phyloP scores from a whole-genome alignment of 2,888 invertebrate genomes.

The Cheilosia soror region DNA sequence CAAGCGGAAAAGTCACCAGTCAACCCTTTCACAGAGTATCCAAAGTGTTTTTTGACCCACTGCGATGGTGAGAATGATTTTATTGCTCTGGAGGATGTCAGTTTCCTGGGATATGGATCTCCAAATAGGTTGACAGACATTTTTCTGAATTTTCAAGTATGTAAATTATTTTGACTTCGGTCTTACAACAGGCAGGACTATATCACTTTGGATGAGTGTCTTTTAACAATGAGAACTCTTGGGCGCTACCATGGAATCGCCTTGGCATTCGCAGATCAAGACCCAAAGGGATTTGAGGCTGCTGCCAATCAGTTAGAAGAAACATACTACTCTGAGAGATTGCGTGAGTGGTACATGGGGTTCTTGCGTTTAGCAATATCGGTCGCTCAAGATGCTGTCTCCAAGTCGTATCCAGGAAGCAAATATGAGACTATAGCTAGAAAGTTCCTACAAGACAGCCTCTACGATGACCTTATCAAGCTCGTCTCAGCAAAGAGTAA shows the following conservation, averaged over 20 bases:
- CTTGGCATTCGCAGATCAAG: conserved; percentile 86
- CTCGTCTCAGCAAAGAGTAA: conserved; percentile 79
- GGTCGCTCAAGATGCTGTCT: conserved; percentile 87
- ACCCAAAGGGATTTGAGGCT: conserved; percentile 84
- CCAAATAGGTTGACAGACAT: conserved; percentile 80
- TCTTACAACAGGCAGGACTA: conserved; percentile 83
- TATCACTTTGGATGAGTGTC: conserved; percentile 85
- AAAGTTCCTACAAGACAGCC: conserved; percentile 85
- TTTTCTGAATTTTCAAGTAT: too few relatives aligned
- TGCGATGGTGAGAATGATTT: conserved; percentile 86
- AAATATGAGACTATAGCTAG: conserved; percentile 86
- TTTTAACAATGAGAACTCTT: conserved; percentile 84
- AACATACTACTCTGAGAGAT: conserved; percentile 85
- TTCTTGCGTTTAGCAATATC: conserved; percentile 85
- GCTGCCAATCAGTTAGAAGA: conserved; percentile 84
- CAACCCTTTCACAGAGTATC: conserved; percentile 85
- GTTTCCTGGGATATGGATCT: conserved; percentile 83
- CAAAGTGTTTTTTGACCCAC: conserved; percentile 84
- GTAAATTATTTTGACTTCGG: neutral
- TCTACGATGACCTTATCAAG: conserved; percentile 84
- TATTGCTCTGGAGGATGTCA: conserved; percentile 86
- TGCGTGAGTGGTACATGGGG: conserved; percentile 86
- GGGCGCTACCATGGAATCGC: conserved; percentile 87
- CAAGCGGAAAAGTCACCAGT: conserved; percentile 78
- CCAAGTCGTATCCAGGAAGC: conserved; percentile 86